Base-by-base conservation (phyloP, 2,797 vertebrate species). In the Dromococcyx pavoninus region DNA sequence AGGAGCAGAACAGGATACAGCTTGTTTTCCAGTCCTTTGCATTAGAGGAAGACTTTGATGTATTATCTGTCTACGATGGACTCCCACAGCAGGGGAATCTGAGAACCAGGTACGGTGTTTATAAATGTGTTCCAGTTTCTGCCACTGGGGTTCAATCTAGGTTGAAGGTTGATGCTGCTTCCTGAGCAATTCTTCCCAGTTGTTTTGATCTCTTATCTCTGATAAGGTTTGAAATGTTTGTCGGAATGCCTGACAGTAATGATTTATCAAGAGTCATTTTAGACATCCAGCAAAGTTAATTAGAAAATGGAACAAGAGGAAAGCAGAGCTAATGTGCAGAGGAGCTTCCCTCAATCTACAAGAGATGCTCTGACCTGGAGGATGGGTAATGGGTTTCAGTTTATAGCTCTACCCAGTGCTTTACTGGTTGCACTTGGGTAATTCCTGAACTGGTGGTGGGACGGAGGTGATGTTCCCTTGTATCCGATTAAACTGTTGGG, bases 1-100 rank as follows among this genome's bases (percentile, higher is more conserved):
- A 99, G 73, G 99, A 99, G 96, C 99, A 99, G 97, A 99, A 99
- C 97, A 98, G 99, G 97, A 99, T 99, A 98, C 99, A 99, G 98
- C 98, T 99, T 22, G 99, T 99, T 96, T 99, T 99, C 98, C 99
- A 99, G 97, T 99, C 99, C 95, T 99, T 99, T 51, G 99, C 99
- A 1, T 97, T 99, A 65, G 99, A 99, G 96, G 99, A 99, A 97
- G 99, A 99, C 97, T 99, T 99, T 93, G 99, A 99, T 86, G 98
- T 99, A 46, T 97, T 99, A 81, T 99, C 99, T 9, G 98, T 99
- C 89, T 99, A 99, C 86, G 99, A 99, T 46, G 99, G 99, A 65
- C 98, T 98, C 25, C 98, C 98, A 48, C 98, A 98, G 96, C 98
- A 99, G 5, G 99, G 98, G 93, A 99, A 98, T 96, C 98, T 99